Evolutionary conservation across 2,113 vertebrate species (phyloP).

Genomic region (Plestiodon gilberti): DNA sequence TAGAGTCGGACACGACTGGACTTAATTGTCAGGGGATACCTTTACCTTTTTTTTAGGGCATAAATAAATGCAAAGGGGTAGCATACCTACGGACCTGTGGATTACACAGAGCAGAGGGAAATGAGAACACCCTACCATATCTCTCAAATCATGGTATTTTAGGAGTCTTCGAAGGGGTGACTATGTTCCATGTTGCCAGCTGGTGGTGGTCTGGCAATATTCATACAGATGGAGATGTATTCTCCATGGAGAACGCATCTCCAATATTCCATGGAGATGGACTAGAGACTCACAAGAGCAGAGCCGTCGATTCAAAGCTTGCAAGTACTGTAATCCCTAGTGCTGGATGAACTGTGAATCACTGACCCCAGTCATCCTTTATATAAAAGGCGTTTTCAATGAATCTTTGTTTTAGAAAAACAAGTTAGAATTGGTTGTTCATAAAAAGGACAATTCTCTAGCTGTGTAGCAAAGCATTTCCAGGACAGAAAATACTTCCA

Average conservation of each 20-base stretch:
- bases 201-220: neutral
- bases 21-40: no score
- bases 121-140: neutral
- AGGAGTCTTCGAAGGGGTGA: neutral
- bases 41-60: no score
- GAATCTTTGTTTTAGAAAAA: slow-evolving; percentile 32
- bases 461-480: slow-evolving; percentile 28
- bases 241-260: no score
- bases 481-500: slow-evolving; percentile 56
- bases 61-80: neutral
- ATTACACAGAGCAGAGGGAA: neutral
- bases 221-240: no score
- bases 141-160: neutral
- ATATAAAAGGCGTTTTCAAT: slow-evolving; percentile 32
- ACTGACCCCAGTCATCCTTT: slow-evolving; percentile 18
- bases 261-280: slow-evolving; percentile 10
- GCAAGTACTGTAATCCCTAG: slow-evolving; percentile 23
- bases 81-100: neutral
- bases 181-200: neutral
- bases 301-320: slow-evolving; percentile 5
- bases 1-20: no score
- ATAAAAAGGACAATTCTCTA: slow-evolving; percentile 53
- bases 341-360: slow-evolving; percentile 10
- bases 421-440: slow-evolving; percentile 15
- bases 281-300: slow-evolving; percentile 32